Conservation (phyloP, 2,888 invertebrate genomes). For the Hypercompe scribonia region DNA sequence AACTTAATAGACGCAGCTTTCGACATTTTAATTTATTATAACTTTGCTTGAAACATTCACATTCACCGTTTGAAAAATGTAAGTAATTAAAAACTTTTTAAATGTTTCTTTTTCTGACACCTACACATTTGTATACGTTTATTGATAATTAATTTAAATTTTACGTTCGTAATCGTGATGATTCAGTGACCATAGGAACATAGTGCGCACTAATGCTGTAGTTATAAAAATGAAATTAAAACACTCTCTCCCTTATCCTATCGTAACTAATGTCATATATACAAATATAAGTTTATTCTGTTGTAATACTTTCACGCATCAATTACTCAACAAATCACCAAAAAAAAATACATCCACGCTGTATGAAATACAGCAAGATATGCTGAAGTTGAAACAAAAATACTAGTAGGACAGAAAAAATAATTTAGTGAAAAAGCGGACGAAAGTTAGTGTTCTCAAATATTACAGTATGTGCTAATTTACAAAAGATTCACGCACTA, state of each 20-base stretch:
- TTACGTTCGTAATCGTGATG: not conserved
- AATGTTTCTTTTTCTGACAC: constrained; percentile 20
- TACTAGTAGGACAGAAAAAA: not conserved
- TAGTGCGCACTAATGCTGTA: not conserved
- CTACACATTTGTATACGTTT: constrained; percentile 17
- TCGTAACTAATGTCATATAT: not conserved
- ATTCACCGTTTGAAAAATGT: constrained; percentile 23
- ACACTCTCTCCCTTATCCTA: not conserved
- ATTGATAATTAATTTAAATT: constrained; percentile 25
- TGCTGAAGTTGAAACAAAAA: not conserved
- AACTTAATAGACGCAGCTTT: not conserved
- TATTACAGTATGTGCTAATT: constrained; percentile 1
- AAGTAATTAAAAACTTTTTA: constrained; percentile 17
- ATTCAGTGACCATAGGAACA: not conserved
- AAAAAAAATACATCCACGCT: not conserved
- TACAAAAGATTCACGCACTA: constrained; percentile 20
- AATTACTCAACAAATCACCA: not conserved
- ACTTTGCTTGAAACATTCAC: constrained; percentile 21
- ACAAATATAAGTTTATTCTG: not conserved
- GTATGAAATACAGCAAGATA: not conserved
- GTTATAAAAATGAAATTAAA: not conserved
- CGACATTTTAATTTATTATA: constrained; percentile 22
- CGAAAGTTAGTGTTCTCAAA: not conserved
- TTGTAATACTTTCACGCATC: not conserved
- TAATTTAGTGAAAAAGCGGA: not conserved